Conservation (phyloP, 2,797 vertebrate genomes). For the Alcedo atthis region DNA sequence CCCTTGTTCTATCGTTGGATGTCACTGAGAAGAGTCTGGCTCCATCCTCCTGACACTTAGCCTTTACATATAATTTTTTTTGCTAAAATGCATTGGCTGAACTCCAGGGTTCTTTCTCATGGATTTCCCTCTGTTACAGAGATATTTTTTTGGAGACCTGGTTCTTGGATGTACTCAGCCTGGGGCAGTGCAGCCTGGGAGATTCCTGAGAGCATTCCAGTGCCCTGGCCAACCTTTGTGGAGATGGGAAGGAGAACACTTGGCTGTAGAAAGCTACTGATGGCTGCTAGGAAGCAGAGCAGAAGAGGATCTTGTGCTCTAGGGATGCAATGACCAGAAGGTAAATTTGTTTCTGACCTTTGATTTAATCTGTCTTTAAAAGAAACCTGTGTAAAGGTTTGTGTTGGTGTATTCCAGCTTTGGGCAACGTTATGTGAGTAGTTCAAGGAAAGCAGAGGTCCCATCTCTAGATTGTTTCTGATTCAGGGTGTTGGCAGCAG, state of each 20-base stretch:
- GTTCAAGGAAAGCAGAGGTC: neutral
- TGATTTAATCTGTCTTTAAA: neutral
- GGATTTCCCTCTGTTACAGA: neutral
- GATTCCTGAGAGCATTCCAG: neutral
- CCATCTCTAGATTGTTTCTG: neutral
- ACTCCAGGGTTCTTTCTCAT: neutral
- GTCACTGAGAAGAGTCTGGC: too few relatives aligned
- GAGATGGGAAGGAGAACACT: neutral
- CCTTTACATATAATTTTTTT: neutral
- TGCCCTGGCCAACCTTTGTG: neutral
- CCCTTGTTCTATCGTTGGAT: too few relatives aligned
- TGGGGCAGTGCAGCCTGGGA: neutral
- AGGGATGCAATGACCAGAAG: neutral
- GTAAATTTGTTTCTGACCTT: neutral
- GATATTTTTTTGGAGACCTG: neutral
- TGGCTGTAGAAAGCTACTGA: accelerated
- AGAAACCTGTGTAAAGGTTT: neutral
- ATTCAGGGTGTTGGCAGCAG: neutral
- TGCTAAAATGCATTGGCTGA: neutral
- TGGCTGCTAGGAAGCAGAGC: neutral
- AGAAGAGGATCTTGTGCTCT: neutral
- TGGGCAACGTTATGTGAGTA: neutral
- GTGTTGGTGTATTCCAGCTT: neutral
- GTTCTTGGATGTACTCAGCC: neutral
- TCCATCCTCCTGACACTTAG: too few relatives aligned